Percentiles rank a stretch among this genome's conserved stretches.
phyloP scores from a whole-genome alignment of 2,113 vertebrate genomes.

The Phylloscopus whistleri region DNA sequence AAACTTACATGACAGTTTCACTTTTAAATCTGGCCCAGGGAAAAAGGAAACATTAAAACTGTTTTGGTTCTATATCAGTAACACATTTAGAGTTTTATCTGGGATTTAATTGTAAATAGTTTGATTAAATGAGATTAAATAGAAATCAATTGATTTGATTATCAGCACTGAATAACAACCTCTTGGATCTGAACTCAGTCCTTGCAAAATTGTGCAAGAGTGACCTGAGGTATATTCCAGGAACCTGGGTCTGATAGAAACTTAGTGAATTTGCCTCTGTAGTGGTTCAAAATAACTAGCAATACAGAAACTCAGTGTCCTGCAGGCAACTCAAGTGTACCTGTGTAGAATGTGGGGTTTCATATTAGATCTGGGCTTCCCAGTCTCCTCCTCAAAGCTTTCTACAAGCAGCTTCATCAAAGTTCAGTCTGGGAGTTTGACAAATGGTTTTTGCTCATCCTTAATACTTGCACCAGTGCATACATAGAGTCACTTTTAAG shows the following conservation, averaged over 20 bases:
- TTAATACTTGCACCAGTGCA: not conserved
- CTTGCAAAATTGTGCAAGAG: not conserved
- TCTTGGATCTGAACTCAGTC: not conserved
- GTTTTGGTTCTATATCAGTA: not conserved
- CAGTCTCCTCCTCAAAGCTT: not conserved
- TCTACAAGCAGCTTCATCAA: not conserved
- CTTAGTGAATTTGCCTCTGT: not conserved
- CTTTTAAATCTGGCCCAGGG: not conserved
- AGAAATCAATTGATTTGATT: not conserved
- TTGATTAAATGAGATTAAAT: not conserved
- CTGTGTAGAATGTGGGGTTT: not conserved
- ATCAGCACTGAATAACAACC: not conserved
- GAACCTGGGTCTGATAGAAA: not conserved
- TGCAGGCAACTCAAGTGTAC: not conserved
- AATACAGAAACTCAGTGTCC: not conserved
- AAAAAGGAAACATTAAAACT: not conserved
- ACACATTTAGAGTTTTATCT: not conserved
- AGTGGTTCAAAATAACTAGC: not conserved
- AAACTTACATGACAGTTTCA: not conserved
- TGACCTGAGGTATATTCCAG: not conserved
- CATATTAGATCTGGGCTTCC: not conserved
- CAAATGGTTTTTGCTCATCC: not conserved
- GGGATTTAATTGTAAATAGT: not conserved
- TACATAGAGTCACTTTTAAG: not conserved
- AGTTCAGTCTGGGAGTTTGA: not conserved